Evolutionary conservation across 2,113 vertebrate species (phyloP).

Genomic region (Hemicordylus capensis): DNA sequence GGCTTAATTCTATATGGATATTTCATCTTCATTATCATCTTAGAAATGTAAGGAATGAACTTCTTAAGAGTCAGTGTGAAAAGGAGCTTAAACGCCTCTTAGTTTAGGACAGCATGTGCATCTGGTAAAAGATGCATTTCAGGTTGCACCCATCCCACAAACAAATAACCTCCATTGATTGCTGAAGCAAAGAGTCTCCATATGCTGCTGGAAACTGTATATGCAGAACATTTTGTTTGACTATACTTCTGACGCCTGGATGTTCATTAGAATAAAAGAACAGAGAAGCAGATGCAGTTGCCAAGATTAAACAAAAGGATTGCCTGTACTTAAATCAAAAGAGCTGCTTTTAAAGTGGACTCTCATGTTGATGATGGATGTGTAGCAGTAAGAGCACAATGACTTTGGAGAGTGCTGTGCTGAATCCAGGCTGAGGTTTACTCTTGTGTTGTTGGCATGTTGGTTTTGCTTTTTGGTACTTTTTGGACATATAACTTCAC

Average conservation of each 20-base stretch:
- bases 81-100: not conserved
- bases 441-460: not conserved
- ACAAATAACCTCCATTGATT: conserved; percentile 36
- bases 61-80: not conserved
- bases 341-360: conserved; percentile 21
- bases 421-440: not conserved
- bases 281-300: conserved; percentile 31
- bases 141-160: conserved; percentile 3
- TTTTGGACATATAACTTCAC: conserved; percentile 9
- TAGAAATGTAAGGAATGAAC: not conserved
- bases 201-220: conserved; percentile 31
- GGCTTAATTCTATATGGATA: not conserved
- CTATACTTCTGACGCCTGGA: conserved; percentile 25
- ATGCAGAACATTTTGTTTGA: conserved; percentile 33
- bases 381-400: not conserved
- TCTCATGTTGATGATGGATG: not conserved
- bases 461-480: not conserved
- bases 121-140: not conserved
- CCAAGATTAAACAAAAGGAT: conserved; percentile 46
- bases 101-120: not conserved
- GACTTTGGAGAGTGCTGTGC: not conserved
- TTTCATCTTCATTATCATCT: not conserved
- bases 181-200: conserved; percentile 1
- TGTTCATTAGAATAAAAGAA: conserved; percentile 50
- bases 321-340: conserved; percentile 46